Evolutionary conservation across 2,888 invertebrate species (phyloP), one percentile per base, ranked within the genome.

Genomic region (Drosophila algonquin): DNA sequence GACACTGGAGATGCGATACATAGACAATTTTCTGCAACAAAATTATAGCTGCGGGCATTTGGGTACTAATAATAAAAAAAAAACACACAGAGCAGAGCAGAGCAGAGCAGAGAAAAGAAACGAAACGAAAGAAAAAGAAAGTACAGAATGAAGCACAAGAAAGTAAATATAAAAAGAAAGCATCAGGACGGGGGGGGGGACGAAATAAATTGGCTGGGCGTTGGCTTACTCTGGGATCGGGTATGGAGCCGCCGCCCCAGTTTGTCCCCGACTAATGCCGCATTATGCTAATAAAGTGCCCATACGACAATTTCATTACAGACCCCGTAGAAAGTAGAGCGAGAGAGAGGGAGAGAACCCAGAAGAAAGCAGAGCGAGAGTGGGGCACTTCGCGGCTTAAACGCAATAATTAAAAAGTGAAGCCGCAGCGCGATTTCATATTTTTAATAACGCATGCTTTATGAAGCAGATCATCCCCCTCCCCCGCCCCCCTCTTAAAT

Each of bases 1-100:
- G 57, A 62, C 46, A 51, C 55, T 40, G 48, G 45, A 53, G 46
- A 46, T 65, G 73, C 77, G 81, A 81, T 76, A 85, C 76, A 80
- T 75, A 75, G 84, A 83, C 61, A 70, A 69, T 85, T 75, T 80
- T 76, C 72, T 77, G 79, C 81, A 76, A 65, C 78, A 71, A 73
- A 86, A 82, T 85, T 86, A 88, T 78, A 67, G 79, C 84, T 72
- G 55, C 70, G 72, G 76, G 88, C 86, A 80, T 78, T 83, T 75
- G 69, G 80, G 70, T 70, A 78, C 83, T 76, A 83, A 76, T 81
- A 84, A 79, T 67, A 67, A 40, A 46, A 67, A 40, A 60, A 67
- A 40, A 51, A 56, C 63, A 57, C 74, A 21, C 21, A 65, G 16
- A 63, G 63, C 2, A 65, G 51, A 52, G 32, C 50, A 30, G 21